These are phyloP conservation scores for Ophion slaviceki DNA, from an alignment of 2,888 invertebrate genomes.

Conservation along the genomic window DNA sequence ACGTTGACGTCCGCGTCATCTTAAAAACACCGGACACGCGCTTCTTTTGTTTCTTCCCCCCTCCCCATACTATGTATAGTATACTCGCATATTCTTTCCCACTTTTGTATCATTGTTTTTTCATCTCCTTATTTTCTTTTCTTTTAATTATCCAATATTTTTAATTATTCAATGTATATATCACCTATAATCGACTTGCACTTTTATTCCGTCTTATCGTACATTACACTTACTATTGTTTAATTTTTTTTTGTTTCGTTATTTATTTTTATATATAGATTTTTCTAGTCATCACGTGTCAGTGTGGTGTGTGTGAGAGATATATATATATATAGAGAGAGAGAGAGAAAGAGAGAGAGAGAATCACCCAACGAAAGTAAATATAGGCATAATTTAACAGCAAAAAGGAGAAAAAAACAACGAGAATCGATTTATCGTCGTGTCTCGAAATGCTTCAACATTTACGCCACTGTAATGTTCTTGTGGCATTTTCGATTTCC, in stretches of 20 bases:
- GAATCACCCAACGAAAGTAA: conserved; percentile 47
- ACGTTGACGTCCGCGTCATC: conserved; percentile 66
- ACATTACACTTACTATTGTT: conserved; percentile 69
- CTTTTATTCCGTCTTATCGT: conserved; percentile 68
- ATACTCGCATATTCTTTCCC: conserved; percentile 54
- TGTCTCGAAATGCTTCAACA: conserved; percentile 19
- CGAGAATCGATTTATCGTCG: conserved; percentile 34
- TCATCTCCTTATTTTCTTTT: conserved; percentile 33
- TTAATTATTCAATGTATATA: conserved; percentile 60
- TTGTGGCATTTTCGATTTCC: background rate
- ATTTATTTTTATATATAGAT: conserved; percentile 49
- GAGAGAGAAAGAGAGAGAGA: conserved; percentile 21
- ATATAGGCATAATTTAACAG: conserved; percentile 33
- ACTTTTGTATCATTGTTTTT: conserved; percentile 19
- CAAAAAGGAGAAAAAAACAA: conserved; percentile 27
- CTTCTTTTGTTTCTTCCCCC: conserved; percentile 18
- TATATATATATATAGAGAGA: conserved; percentile 31
- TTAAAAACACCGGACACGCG: conserved; percentile 57
- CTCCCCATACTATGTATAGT: conserved; percentile 64
- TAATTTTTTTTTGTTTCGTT: conserved; percentile 17
- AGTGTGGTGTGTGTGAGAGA: conserved; percentile 38
- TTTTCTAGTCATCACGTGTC: conserved; percentile 58
- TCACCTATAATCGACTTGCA: conserved; percentile 69
- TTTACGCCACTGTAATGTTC: conserved; percentile 18
- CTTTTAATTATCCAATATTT: conserved; percentile 49